These are phyloP conservation scores for Harpegnathos saltator DNA, from an alignment of 1,140 invertebrate species.

Conservation along the genomic window DNA sequence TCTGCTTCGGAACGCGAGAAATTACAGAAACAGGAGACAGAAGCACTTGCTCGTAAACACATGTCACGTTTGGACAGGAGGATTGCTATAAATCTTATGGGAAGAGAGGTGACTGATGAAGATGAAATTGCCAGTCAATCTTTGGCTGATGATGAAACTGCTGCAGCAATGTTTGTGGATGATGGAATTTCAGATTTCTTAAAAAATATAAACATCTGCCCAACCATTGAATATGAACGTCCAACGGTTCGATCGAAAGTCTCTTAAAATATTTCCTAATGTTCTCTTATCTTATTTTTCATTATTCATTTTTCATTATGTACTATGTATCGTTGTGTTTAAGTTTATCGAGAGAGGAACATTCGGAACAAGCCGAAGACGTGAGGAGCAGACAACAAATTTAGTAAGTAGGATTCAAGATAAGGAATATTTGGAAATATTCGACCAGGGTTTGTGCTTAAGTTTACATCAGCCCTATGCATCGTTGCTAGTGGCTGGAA, in stretches of 20 bases:
- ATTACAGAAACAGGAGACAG: conserved; percentile 90
- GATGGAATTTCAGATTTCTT: too few relatives aligned
- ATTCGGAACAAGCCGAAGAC: not conserved
- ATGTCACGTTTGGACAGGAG: conserved; percentile 89
- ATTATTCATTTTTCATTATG: conserved; percentile 74
- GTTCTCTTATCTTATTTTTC: conserved; percentile 29
- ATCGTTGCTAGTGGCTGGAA: conserved; percentile 94
- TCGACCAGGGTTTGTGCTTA: conserved; percentile 95
- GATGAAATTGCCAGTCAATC: conserved; percentile 74
- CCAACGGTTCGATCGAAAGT: conserved; percentile 70
- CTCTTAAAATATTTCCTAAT: conserved; percentile 40
- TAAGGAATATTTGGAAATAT: conserved; percentile 93
- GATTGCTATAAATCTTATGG: conserved; percentile 93
- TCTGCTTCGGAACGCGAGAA: conserved; percentile 89
- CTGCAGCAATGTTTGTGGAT: too few relatives aligned
- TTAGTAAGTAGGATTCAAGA: conserved; percentile 91
- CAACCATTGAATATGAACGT: conserved; percentile 74
- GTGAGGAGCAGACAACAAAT: not conserved
- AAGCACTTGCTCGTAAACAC: conserved; percentile 90
- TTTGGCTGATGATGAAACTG: too few relatives aligned
- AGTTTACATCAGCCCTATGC: conserved; percentile 99
- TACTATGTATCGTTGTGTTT: not conserved
- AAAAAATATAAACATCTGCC: conserved; percentile 64
- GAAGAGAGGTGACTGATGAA: conserved; percentile 86
- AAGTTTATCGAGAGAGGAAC: conserved; percentile 38